These are phyloP conservation scores for Dicerorhinus sumatrensis DNA, from an alignment of 2,113 vertebrate species.

Conservation along the genomic window DNA sequence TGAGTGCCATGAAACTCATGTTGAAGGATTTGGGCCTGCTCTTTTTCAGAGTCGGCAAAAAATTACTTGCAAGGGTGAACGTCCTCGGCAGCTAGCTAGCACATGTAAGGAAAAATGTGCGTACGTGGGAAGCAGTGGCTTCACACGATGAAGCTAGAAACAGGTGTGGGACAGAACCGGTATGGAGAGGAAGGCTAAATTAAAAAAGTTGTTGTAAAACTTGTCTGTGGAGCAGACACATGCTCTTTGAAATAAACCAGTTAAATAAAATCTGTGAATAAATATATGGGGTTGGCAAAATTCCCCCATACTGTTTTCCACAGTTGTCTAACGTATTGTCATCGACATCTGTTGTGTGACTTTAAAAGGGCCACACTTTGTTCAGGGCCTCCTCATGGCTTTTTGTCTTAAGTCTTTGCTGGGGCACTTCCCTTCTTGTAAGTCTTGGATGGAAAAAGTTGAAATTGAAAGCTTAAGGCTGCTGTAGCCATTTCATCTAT, in stretches of 20 bases:
- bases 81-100: background rate
- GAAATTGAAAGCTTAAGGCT: background rate
- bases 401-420: background rate
- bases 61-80: background rate
- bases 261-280: slow-evolving; percentile 78
- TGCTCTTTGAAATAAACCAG: slow-evolving; percentile 70
- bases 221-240: slow-evolving; percentile 61
- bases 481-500: background rate
- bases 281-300: slow-evolving; percentile 60
- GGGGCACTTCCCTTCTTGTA: background rate
- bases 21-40: slow-evolving; percentile 56
- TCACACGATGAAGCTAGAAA: slow-evolving; percentile 48
- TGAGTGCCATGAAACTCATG: background rate
- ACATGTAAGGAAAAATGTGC: background rate
- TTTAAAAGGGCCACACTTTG: background rate
- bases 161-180: slow-evolving; percentile 42
- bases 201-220: slow-evolving; percentile 68
- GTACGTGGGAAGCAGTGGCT: slow-evolving; percentile 35
- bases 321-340: slow-evolving; percentile 52
- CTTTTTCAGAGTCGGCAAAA: slow-evolving; percentile 62
- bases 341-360: slow-evolving; percentile 68
- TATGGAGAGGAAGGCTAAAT: slow-evolving; percentile 51
- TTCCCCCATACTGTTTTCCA: slow-evolving; percentile 35
- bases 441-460: background rate
- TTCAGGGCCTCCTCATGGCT: background rate